phyloP scores from a whole-genome alignment of 2,888 invertebrate species.

The Schrankia costaestrigalis region DNA sequence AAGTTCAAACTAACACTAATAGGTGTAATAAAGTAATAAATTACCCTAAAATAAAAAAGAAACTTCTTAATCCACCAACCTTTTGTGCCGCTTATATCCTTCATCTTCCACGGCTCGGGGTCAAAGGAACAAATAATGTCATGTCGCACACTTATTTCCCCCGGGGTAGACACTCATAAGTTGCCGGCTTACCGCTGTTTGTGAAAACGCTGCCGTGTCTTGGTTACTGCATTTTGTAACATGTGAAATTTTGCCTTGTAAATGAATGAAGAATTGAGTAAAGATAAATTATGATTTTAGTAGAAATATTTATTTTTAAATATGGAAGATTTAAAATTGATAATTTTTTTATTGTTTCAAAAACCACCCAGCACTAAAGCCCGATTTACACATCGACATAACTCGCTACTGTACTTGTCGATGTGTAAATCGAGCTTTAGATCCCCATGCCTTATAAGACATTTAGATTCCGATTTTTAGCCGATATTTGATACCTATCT shows the following conservation, averaged over 20 bases:
- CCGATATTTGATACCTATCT: too few relatives aligned
- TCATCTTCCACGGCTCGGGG: constrained; percentile 15
- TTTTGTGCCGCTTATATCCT: constrained; percentile 13
- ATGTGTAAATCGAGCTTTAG: too few relatives aligned
- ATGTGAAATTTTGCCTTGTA: not conserved
- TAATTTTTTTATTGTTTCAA: too few relatives aligned
- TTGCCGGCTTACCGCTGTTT: constrained; percentile 30
- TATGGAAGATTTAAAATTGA: too few relatives aligned
- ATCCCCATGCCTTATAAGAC: too few relatives aligned
- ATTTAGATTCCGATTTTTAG: too few relatives aligned
- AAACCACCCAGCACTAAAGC: too few relatives aligned
- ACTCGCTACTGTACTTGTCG: too few relatives aligned
- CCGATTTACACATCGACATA: too few relatives aligned
- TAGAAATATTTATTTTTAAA: too few relatives aligned
- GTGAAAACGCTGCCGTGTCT: constrained; percentile 26
- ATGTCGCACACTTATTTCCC: constrained; percentile 60
- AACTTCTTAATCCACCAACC: not conserved
- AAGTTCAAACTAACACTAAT: too few relatives aligned
- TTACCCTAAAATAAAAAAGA: not conserved
- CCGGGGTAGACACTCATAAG: constrained; percentile 47
- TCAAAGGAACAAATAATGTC: constrained; percentile 44
- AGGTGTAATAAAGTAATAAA: not conserved
- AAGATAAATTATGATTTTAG: too few relatives aligned
- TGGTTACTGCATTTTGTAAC: constrained; percentile 4
- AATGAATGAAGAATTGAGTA: not conserved